phyloP scores from a whole-genome alignment of 1,140 invertebrate genomes.

The Teleopsis dalmanni region DNA sequence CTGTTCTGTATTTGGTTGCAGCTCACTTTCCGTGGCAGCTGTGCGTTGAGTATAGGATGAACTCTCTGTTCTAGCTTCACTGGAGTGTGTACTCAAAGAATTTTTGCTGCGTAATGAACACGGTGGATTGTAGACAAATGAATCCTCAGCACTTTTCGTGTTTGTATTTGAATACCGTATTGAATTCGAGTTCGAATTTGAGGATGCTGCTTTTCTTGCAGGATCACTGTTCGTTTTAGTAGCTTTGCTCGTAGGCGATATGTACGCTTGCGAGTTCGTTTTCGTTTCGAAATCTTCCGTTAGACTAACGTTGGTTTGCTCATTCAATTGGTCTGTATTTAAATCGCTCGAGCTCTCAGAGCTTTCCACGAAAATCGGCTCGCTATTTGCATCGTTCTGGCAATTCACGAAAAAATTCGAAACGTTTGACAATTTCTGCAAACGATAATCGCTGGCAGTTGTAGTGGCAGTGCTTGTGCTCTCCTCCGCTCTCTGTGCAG shows the following conservation, averaged over 20 bases:
- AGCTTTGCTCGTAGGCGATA: slow-evolving; percentile 9
- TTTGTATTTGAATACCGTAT: too few relatives aligned
- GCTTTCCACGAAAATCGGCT: slow-evolving; percentile 42
- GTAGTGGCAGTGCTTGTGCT: too few relatives aligned
- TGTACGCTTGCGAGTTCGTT: too few relatives aligned
- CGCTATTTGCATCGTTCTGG: slow-evolving; percentile 40
- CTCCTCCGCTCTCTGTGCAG: too few relatives aligned
- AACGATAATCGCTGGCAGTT: too few relatives aligned
- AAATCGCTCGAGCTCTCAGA: slow-evolving; percentile 33
- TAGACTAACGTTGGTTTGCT: slow-evolving; percentile 9
- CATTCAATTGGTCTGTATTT: slow-evolving; percentile 17
- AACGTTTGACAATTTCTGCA: slow-evolving; percentile 48
- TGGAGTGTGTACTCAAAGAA: too few relatives aligned
- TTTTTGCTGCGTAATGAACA: background rate
- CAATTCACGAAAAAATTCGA: slow-evolving; percentile 42
- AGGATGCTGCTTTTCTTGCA: slow-evolving; percentile 8
- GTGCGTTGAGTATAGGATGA: too few relatives aligned
- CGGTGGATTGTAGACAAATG: too few relatives aligned
- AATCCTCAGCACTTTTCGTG: too few relatives aligned
- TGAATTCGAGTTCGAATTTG: slow-evolving; percentile 13
- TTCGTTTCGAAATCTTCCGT: slow-evolving; percentile 34
- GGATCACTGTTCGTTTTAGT: slow-evolving; percentile 11
- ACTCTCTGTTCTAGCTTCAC: too few relatives aligned
- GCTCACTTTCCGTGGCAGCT: too few relatives aligned
- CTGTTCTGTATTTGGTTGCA: slow-evolving; percentile 11